These are phyloP conservation scores for Stegana nigrithorax DNA, from an alignment of 2,888 invertebrate species.

Conservation along the genomic window DNA sequence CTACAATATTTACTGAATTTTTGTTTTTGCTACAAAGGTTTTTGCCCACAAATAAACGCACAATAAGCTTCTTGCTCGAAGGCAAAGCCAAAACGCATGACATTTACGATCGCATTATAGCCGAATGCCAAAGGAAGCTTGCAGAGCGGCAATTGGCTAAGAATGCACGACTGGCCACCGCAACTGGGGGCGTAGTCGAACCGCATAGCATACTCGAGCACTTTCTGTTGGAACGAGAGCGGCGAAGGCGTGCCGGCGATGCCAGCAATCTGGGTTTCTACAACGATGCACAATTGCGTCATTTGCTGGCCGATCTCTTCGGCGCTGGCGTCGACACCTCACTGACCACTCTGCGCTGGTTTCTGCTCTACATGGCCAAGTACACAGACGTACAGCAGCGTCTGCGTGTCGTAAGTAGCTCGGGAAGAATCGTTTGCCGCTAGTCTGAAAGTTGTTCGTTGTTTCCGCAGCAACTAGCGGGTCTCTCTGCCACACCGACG, in stretches of 20 bases:
- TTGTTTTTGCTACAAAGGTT: constrained; percentile 40
- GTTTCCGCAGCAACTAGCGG: constrained; percentile 34
- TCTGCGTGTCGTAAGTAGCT: constrained; percentile 44
- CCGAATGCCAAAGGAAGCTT: constrained; percentile 68
- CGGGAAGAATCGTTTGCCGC: neutral
- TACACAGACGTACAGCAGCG: constrained; percentile 74
- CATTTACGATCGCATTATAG: constrained; percentile 77
- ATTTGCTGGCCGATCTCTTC: constrained; percentile 83
- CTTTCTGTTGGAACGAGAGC: constrained; percentile 74
- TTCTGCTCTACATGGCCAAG: constrained; percentile 80
- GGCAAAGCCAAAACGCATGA: constrained; percentile 80
- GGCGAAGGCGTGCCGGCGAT: constrained; percentile 49
- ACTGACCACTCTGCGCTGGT: constrained; percentile 83
- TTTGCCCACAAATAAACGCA: constrained; percentile 73
- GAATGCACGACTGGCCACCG: neutral
- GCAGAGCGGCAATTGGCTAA: constrained; percentile 14
- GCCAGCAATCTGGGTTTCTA: constrained; percentile 68
- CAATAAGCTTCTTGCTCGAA: constrained; percentile 75
- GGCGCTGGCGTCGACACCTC: constrained; percentile 90
- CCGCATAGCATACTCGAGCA: constrained; percentile 73
- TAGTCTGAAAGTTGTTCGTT: neutral
- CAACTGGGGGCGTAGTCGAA: constrained; percentile 44
- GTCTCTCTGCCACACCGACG: constrained; percentile 34
- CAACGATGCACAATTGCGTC: constrained; percentile 77
- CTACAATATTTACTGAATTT: neutral